Percentiles rank a stretch among this genome's conserved stretches.
These are phyloP conservation scores for Drosophila lowei DNA, from an alignment of 1,140 invertebrate genomes.

Conservation along the genomic window DNA sequence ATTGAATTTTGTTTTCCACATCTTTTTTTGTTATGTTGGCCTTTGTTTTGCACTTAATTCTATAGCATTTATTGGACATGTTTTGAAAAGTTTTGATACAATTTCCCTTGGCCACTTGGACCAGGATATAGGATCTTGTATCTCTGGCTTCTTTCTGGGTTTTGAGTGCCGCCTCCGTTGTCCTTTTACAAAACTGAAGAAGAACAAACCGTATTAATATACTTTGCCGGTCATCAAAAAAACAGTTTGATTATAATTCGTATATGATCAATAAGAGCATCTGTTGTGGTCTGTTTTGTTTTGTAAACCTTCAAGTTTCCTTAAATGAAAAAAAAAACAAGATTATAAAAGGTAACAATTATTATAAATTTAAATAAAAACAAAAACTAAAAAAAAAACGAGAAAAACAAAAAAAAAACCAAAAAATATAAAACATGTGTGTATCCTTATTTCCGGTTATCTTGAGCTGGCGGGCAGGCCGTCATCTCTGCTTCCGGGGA, in stretches of 20 bases:
- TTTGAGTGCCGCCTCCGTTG: slow-evolving; percentile 73
- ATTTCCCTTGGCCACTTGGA: slow-evolving; percentile 23
- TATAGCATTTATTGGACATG: slow-evolving; percentile 38
- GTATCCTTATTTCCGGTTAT: slow-evolving; percentile 33
- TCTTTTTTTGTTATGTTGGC: slow-evolving; percentile 17
- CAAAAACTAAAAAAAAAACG: slow-evolving; percentile 65
- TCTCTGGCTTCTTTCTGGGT: slow-evolving; percentile 58
- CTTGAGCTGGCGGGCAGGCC: too few species aligned
- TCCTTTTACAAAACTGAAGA: slow-evolving; percentile 54
- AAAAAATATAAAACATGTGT: slow-evolving; percentile 63
- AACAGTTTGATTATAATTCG: slow-evolving; percentile 72
- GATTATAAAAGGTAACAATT: slow-evolving; percentile 67
- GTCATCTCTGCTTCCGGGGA: too few species aligned
- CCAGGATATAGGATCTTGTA: slow-evolving; percentile 37
- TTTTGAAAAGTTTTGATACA: slow-evolving; percentile 24
- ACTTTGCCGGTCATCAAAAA: slow-evolving; percentile 60
- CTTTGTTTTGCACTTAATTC: slow-evolving; percentile 32
- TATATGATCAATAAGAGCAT: slow-evolving; percentile 73
- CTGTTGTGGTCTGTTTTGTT: slow-evolving; percentile 82
- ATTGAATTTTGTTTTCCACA: slow-evolving; percentile 67
- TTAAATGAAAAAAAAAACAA: slow-evolving; percentile 73
- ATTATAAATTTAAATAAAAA: slow-evolving; percentile 79
- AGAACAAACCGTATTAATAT: slow-evolving; percentile 61
- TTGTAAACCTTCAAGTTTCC: slow-evolving; percentile 80
- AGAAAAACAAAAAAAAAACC: slow-evolving; percentile 64